Base-by-base conservation (phyloP, 1,140 invertebrate species). In the Anthonomus grandis region DNA sequence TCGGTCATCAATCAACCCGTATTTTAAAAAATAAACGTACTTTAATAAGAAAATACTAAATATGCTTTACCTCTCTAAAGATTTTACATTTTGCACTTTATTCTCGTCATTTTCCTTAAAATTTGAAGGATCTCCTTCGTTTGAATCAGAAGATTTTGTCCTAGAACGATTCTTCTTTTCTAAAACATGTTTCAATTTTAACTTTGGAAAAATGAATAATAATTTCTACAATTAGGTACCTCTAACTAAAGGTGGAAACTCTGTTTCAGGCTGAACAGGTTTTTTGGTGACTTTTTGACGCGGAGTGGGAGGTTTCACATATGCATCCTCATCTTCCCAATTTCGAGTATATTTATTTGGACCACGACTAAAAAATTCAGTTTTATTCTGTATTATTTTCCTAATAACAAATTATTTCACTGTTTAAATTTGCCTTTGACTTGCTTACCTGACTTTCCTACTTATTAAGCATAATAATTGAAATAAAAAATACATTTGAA, bases 301-400 rank as follows among this genome's bases (percentile, higher is more conserved):
- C 49, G 31, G 55, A 54, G 49, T 53, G 62, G 59, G 49, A 59
- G 67, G 73, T 66, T 75, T 82, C 55, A 68, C 76, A 72, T 94
- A 95, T 0, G 91, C 91, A 69, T 90, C 87, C 71, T 91, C 90
- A 70, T 94, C 91, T 71, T 93, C 90, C 91, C 91, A 95, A 60
- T 91, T 92, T 10, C 91, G 79, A 0, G 88, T 91, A 70, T 95
- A 95, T 71, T 93, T 93, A 67, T 87, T 93, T 0, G 91, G 93
- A 4, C 91, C 91, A 50, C 91, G 88, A 0, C 88, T 91, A 60
- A 49, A 65, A 64, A 56, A 56, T 48, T 60, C 24, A 49, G n/a
- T 6, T 34, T 37, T 48, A n/a, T n/a, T 31, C 9, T 0, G 13
- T 34, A 3, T 12, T 55, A 55, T 37, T 54, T 44, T 17, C 1